These are phyloP conservation scores for Misgurnus anguillicaudatus DNA, from an alignment of 2,113 vertebrate species.

Conservation along the genomic window DNA sequence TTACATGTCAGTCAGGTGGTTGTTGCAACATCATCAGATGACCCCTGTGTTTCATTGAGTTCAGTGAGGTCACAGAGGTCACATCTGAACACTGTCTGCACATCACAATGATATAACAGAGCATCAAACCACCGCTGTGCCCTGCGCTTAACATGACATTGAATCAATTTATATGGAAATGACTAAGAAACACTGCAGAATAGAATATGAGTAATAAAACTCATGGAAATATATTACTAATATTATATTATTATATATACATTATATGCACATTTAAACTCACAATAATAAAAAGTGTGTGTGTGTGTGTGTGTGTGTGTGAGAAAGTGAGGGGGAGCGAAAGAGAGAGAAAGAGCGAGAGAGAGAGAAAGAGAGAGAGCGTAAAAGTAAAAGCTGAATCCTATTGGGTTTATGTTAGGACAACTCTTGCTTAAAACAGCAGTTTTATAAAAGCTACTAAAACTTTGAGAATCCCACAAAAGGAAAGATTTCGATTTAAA, in stretches of 20 bases:
- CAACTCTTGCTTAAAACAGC: background rate
- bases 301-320: too few relatives aligned
- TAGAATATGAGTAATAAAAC: background rate
- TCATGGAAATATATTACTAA: too few relatives aligned
- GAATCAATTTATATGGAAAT: background rate
- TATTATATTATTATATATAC: too few relatives aligned
- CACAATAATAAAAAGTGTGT: too few relatives aligned
- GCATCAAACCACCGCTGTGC: background rate
- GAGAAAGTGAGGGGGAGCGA: too few relatives aligned
- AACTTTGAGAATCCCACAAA: background rate
- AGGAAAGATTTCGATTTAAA: background rate
- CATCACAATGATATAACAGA: slow-evolving; percentile 1
- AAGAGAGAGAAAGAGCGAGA: too few relatives aligned
- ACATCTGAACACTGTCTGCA: background rate
- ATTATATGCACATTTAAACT: too few relatives aligned
- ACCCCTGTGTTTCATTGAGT: background rate
- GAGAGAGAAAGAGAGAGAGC: background rate
- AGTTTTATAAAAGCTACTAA: too few relatives aligned
- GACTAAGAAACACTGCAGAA: background rate
- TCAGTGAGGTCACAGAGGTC: slow-evolving; percentile 7
- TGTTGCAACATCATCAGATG: too few relatives aligned
- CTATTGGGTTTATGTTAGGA: background rate
- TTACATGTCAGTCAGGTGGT: too few relatives aligned
- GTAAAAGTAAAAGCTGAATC: background rate
- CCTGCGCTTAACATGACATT: background rate